phyloP scores from a whole-genome alignment of 2,113 vertebrate species.

The Ardeotis arabs region DNA sequence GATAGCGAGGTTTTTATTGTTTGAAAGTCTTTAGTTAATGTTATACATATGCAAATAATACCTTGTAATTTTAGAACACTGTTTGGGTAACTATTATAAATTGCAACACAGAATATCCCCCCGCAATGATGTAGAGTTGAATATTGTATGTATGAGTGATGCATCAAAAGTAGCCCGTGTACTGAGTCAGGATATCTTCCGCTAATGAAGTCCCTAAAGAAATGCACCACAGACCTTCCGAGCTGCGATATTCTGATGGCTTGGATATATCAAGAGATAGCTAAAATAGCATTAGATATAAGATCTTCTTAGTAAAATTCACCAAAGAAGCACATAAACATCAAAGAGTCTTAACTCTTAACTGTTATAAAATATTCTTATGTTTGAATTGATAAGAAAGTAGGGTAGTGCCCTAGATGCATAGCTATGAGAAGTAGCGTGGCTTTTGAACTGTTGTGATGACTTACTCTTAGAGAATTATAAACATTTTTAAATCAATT shows the following conservation, averaged over 20 bases:
- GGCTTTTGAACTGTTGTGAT: not conserved
- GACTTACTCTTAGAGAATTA: not conserved
- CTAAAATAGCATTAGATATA: conserved; percentile 40
- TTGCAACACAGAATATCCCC: not conserved
- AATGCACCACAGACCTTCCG: conserved; percentile 34
- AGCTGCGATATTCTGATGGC: conserved; percentile 19
- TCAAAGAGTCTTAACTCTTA: conserved; percentile 50
- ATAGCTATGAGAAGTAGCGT: conserved; percentile 39
- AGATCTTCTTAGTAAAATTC: conserved; percentile 49
- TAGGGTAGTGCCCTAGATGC: conserved; percentile 61
- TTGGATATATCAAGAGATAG: conserved; percentile 59
- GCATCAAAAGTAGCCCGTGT: conserved; percentile 10
- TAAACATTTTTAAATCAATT: not conserved
- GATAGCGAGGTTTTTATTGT: not conserved
- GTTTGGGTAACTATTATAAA: not conserved
- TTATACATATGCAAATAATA: not conserved
- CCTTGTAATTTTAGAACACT: not conserved
- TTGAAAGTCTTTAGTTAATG: not conserved
- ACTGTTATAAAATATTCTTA: conserved; percentile 26
- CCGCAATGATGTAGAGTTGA: not conserved
- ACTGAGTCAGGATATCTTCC: conserved; percentile 42
- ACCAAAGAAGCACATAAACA: conserved; percentile 49
- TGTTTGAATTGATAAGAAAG: conserved; percentile 63
- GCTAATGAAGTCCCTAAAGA: conserved; percentile 73
- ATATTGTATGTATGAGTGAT: conserved; percentile 12